Conservation (phyloP, 2,888 invertebrate genomes). For the Chromoteleia sp. region DNA sequence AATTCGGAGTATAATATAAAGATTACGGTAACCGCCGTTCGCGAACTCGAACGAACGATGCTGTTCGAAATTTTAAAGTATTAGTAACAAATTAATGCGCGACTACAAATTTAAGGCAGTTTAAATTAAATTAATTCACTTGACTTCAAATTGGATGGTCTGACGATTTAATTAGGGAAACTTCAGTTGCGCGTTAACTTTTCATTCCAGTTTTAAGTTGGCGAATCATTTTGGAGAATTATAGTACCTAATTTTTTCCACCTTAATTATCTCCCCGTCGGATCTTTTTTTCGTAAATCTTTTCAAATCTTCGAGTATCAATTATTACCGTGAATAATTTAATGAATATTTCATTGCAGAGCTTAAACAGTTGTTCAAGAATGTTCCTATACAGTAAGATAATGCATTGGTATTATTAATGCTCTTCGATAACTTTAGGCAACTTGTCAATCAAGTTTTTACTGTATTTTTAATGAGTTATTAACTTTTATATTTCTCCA, state of each 20-base stretch:
- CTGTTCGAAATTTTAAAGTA: constrained; percentile 36
- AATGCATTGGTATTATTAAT: background rate
- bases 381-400: background rate
- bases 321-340: background rate
- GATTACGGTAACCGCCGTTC: constrained; percentile 38
- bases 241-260: background rate
- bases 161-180: constrained; percentile 49
- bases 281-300: constrained; percentile 10
- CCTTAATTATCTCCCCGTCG: background rate
- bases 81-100: constrained; percentile 52
- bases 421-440: too few relatives aligned
- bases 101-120: constrained; percentile 44
- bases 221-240: constrained; percentile 21
- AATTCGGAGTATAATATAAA: constrained; percentile 43
- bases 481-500: too few relatives aligned
- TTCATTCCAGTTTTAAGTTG: constrained; percentile 46
- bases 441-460: too few relatives aligned
- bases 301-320: constrained; percentile 4
- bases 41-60: constrained; percentile 26
- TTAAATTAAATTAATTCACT: constrained; percentile 55
- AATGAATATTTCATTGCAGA: constrained; percentile 4
- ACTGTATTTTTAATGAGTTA: too few relatives aligned
- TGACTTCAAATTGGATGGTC: constrained; percentile 44
- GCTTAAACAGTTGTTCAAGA: background rate
- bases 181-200: constrained; percentile 46